Conservation (phyloP, 2,113 vertebrate genomes). For the Neotoma lepida region DNA sequence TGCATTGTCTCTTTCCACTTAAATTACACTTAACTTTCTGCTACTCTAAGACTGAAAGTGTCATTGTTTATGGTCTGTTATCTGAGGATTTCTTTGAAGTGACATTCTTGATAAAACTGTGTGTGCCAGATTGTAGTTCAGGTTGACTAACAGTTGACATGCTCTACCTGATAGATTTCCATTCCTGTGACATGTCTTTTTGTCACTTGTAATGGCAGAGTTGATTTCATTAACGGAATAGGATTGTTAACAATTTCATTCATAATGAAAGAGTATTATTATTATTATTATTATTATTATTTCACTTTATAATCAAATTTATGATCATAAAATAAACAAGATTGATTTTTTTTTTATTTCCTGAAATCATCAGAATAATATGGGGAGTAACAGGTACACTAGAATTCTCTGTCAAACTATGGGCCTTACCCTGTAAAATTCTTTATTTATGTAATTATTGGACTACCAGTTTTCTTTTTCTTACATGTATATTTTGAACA, state of each 20-base stretch:
- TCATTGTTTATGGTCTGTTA: background rate
- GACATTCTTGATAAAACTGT: background rate
- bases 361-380: background rate
- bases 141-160: background rate
- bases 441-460: background rate
- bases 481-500: background rate
- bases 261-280: slow-evolving; percentile 5
- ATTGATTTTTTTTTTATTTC: background rate
- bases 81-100: slow-evolving; percentile 38
- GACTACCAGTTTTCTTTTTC: slow-evolving; percentile 19
- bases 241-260: slow-evolving; percentile 38
- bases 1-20: slow-evolving; percentile 12
- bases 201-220: background rate
- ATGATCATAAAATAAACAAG: background rate
- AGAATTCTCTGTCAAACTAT: slow-evolving; percentile 27
- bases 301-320: slow-evolving; percentile 43
- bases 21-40: slow-evolving; percentile 1
- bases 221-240: slow-evolving; percentile 39
- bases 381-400: slow-evolving; percentile 13
- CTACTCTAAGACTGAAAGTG: background rate
- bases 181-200: background rate
- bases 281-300: background rate
- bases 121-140: background rate
- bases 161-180: background rate
- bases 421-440: background rate